Conservation (phyloP, 2,888 invertebrate species). For the Blastobasis adustella region DNA sequence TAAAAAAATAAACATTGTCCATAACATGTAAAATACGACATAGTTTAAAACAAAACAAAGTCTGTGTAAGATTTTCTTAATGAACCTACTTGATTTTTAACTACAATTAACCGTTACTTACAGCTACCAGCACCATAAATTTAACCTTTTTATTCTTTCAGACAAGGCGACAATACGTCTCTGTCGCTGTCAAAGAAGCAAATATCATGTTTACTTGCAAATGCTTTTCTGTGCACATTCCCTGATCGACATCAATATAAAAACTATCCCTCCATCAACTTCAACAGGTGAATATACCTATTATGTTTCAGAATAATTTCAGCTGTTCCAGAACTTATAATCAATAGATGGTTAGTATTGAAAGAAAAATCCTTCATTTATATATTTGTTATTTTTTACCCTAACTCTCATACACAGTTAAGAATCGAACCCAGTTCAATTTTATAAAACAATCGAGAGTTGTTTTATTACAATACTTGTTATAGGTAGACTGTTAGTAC, state of each 20-base stretch:
- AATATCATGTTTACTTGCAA: constrained; percentile 89
- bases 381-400: background rate
- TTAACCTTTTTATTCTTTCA: constrained; percentile 24
- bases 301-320: background rate
- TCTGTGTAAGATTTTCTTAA: background rate
- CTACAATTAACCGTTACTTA: no score
- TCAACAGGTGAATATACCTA: constrained; percentile 78
- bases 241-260: constrained; percentile 52
- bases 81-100: background rate
- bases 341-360: background rate
- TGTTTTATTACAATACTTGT: no score
- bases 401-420: background rate
- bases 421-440: background rate
- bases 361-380: background rate
- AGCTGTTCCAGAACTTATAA: background rate
- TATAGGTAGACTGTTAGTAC: no score
- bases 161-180: constrained; percentile 62
- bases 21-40: no score
- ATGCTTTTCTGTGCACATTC: constrained; percentile 97
- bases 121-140: no score
- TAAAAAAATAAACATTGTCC: no score
- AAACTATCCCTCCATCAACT: constrained; percentile 78
- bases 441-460: background rate
- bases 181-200: constrained; percentile 83
- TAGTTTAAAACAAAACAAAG: no score